phyloP scores from a whole-genome alignment of 2,113 vertebrate species.

The Capra hircus region DNA sequence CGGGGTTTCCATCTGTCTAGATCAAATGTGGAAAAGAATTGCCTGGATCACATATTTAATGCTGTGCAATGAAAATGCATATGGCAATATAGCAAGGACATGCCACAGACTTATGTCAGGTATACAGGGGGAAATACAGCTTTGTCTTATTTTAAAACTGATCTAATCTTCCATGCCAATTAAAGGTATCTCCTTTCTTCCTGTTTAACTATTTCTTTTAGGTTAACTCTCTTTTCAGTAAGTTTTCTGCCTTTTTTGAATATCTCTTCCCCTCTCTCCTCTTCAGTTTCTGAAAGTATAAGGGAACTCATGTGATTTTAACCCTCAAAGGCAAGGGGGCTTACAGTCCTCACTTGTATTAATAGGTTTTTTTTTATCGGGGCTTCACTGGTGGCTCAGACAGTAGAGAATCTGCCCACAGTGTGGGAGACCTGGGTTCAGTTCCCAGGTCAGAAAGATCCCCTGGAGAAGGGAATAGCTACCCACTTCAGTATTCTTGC shows the following conservation, averaged over 20 bases:
- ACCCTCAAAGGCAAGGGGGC: neutral
- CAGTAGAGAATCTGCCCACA: neutral
- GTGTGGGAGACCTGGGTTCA: neutral
- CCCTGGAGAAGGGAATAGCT: neutral
- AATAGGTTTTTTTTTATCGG: neutral
- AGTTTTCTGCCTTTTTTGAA: neutral
- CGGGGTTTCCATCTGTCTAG: neutral
- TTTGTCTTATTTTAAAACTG: neutral
- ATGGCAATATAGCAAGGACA: neutral
- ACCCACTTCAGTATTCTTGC: neutral
- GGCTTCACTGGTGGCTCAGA: neutral
- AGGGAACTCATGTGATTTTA: neutral
- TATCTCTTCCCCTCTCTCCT: neutral
- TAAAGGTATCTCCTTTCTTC: neutral
- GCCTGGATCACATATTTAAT: neutral
- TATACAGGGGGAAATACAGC: neutral
- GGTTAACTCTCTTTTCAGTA: neutral
- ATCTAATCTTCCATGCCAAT: neutral
- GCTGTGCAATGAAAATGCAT: neutral
- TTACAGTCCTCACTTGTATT: neutral
- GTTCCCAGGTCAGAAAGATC: neutral
- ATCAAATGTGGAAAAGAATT: neutral
- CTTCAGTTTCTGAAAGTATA: neutral
- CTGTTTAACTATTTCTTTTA: neutral
- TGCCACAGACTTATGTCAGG: neutral